A percentile compares a stretch with the other conserved stretches of the same genome.
Conservation (phyloP, 2,888 invertebrate genomes). For the Drosophila atroscutellata region DNA sequence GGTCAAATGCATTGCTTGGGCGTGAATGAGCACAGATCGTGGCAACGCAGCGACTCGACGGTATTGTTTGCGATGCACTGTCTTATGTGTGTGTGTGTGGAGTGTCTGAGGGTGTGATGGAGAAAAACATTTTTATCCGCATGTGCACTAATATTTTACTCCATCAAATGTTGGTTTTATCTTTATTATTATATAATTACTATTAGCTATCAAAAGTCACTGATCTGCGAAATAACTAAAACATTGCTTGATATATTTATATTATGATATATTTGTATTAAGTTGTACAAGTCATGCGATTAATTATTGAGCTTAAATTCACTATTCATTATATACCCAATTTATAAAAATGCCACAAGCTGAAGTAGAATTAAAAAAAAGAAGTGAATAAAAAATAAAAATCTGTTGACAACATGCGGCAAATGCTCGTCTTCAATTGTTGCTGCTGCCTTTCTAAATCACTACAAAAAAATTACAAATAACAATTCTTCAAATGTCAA, state of each 20-base stretch:
- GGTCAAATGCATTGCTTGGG: conserved; percentile 42
- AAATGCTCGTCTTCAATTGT: conserved; percentile 49
- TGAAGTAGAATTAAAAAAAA: background rate
- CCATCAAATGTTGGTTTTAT: background rate
- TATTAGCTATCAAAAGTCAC: background rate
- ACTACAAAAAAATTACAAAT: conserved; percentile 17
- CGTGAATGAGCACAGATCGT: conserved; percentile 46
- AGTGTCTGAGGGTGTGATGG: too few species aligned
- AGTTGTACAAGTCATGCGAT: too few species aligned
- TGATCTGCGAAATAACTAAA: background rate
- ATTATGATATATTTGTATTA: background rate
- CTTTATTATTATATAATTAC: background rate
- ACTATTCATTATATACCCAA: background rate
- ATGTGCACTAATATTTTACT: background rate
- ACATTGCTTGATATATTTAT: background rate
- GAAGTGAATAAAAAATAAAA: background rate
- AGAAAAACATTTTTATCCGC: background rate
- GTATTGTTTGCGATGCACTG: conserved; percentile 9
- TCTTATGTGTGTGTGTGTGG: background rate
- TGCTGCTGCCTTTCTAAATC: conserved; percentile 66
- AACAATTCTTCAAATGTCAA: conserved; percentile 68
- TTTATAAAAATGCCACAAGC: background rate
- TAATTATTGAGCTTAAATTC: background rate
- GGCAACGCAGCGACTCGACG: background rate
- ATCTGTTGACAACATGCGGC: conserved; percentile 40